Evolutionary conservation across 1,140 invertebrate species (phyloP), one percentile per base, ranked within the genome.

Genomic region (Lucilia sericata): DNA sequence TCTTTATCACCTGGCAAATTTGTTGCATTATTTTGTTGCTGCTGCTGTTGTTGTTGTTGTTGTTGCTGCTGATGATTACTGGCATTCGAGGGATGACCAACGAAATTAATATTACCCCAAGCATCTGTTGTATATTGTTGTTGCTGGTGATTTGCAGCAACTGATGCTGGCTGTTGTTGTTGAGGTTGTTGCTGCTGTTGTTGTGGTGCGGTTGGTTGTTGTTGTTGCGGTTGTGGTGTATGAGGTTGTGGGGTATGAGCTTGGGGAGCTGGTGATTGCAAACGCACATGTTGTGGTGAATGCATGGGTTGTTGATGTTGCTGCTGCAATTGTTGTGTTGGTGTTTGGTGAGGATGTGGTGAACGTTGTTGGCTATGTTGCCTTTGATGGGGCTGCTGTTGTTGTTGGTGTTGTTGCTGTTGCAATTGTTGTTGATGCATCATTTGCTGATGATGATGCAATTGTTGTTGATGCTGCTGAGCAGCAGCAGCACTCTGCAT

Each of bases 41-140:
- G 84, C 21, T 82, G 80, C 30, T 84, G 83, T 49, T 75, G 83
- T 42, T 30, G 83, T 49, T 75, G 83, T 42, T 30, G 25, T 30
- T 74, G 70, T 21, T 84, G 60, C 74, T 88, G 87, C 55, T 87
- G 88, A 47, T 82, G 84, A 51, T 21, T 42, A 13, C 12, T 60
- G 19, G 83, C 87, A 84, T 84, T 88, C 17, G 87, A 81, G 21
- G 88, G 81, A 17, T 36, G 55, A 60, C 42, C 60, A 47, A 42
- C 36, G 85, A 88, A 89, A 75, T 85, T 86, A 84, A 89, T 86
- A 83, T 88, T 89, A 70, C 87, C 87, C 88, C 88, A 89, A 2
- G 86, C 82, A 30, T 89, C 88, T 9, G 87, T 81, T 8, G 87
- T 82, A 60, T 84, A 84, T 21, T 85, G 84, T 10, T 88, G 87